A percentile compares a stretch with the other conserved stretches of the same genome.
Conservation (phyloP, 1,140 invertebrate species). For the Trichonephila inaurata region DNA sequence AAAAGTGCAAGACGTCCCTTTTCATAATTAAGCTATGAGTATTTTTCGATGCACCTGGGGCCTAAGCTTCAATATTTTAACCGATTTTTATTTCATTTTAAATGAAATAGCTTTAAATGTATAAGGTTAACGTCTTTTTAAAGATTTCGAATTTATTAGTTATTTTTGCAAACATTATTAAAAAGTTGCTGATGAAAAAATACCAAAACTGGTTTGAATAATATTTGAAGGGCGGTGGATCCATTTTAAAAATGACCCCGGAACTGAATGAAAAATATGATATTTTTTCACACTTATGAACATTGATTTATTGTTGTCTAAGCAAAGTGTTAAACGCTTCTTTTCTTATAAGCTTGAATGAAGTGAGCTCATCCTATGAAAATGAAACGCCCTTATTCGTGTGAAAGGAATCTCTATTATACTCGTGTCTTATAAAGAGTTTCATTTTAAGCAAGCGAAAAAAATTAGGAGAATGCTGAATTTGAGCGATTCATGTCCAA, state of each 20-base stretch:
- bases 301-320: conserved; percentile 17
- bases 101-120: background rate
- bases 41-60: background rate
- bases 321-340: background rate
- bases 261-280: background rate
- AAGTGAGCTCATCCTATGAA: background rate
- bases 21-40: background rate
- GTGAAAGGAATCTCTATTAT: conserved; percentile 5
- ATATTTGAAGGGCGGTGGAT: too few species aligned
- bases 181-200: too few species aligned
- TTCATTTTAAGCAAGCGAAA: background rate
- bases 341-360: conserved; percentile 7
- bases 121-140: background rate
- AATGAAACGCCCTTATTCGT: conserved; percentile 12
- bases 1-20: background rate
- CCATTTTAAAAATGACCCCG: background rate
- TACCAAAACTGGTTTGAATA: too few species aligned
- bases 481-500: background rate
- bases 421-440: background rate
- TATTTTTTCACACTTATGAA: conserved; percentile 8
- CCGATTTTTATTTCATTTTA: background rate
- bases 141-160: background rate
- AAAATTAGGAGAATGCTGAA: background rate
- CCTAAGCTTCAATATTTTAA: background rate
- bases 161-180: background rate